Percentiles rank a stretch among this genome's conserved stretches.
These are phyloP conservation scores for Mythimna loreyi DNA, from an alignment of 2,888 invertebrate genomes.

Conservation along the genomic window DNA sequence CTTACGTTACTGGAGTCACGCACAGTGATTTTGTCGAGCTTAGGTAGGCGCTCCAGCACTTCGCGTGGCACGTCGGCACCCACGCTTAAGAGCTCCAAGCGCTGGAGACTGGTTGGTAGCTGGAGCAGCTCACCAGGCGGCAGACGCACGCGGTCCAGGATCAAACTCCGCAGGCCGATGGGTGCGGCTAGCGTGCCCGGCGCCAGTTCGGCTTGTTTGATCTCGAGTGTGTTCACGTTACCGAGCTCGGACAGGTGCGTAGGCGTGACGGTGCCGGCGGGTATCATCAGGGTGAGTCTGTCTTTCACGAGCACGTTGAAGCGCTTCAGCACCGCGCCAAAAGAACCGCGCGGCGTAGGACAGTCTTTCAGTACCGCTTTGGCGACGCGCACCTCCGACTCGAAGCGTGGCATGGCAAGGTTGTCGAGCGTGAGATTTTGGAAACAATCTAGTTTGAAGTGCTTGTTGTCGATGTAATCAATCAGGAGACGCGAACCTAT, in stretches of 20 bases:
- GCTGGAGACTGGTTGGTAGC: constrained; percentile 25
- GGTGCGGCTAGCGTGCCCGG: constrained; percentile 90
- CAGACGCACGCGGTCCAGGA: constrained; percentile 25
- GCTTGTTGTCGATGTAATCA: constrained; percentile 40
- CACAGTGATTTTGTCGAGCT: constrained; percentile 25
- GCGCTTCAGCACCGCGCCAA: constrained; percentile 28
- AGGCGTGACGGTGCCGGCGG: constrained; percentile 23
- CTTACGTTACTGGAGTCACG: constrained; percentile 18
- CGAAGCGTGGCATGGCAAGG: constrained; percentile 50
- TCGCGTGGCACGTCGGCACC: constrained; percentile 21
- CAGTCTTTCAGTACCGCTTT: constrained; percentile 31
- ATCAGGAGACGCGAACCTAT: constrained; percentile 39
- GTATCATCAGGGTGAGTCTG: constrained; percentile 32
- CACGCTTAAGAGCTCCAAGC: constrained; percentile 34
- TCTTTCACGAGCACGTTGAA: constrained; percentile 40
- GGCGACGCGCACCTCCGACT: constrained; percentile 28
- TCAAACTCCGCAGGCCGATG: constrained; percentile 17
- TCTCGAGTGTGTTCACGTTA: constrained; percentile 24
- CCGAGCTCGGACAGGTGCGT: constrained; percentile 32
- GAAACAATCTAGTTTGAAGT: constrained; percentile 39
- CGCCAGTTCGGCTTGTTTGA: constrained; percentile 10
- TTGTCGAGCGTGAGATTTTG: constrained; percentile 51
- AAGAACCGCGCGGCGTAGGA: constrained; percentile 34
- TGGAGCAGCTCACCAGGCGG: constrained; percentile 11
- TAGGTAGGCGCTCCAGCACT: constrained; percentile 28